Evolutionary conservation across 1,140 invertebrate species (phyloP).

Genomic region (Procambarus clarkii): DNA sequence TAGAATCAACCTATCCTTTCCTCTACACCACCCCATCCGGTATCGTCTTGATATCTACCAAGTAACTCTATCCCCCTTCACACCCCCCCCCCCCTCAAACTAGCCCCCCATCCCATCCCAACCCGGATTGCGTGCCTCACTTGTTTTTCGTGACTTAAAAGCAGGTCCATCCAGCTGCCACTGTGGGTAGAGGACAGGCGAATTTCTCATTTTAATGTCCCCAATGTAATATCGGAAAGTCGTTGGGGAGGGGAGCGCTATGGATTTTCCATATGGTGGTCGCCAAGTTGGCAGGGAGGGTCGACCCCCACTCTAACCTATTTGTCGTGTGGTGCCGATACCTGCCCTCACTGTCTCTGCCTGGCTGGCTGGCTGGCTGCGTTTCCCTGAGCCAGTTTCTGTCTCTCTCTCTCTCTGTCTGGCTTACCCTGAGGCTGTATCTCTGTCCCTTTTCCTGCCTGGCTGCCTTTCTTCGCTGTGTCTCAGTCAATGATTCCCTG

Average conservation of each 20-base stretch:
- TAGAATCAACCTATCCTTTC: too few species aligned
- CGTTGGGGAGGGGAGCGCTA: slow-evolving; percentile 47
- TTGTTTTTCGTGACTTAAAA: slow-evolving; percentile 42
- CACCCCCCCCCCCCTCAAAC: too few species aligned
- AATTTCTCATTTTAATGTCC: slow-evolving; percentile 66
- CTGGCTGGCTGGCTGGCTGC: not conserved
- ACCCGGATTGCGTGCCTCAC: too few species aligned
- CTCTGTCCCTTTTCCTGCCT: not conserved
- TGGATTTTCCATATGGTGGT: slow-evolving; percentile 64
- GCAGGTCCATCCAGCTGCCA: slow-evolving; percentile 19
- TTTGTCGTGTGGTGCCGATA: slow-evolving; percentile 55
- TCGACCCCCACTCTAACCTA: not conserved
- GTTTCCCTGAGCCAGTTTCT: slow-evolving; percentile 25
- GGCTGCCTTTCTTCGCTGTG: not conserved
- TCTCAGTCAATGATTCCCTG: not conserved
- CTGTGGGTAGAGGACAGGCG: slow-evolving; percentile 34
- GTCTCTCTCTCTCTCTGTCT: not conserved
- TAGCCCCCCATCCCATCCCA: too few species aligned
- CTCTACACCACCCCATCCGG: too few species aligned
- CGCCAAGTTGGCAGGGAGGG: slow-evolving; percentile 49
- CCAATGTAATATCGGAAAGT: slow-evolving; percentile 66
- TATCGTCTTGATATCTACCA: not conserved
- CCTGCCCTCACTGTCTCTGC: not conserved
- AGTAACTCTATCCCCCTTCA: not conserved
- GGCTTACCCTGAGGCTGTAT: slow-evolving; percentile 7